Percentiles rank a stretch among this genome's conserved stretches.
phyloP scores from a whole-genome alignment of 2,797 vertebrate genomes.

The Intellagama lesueurii region DNA sequence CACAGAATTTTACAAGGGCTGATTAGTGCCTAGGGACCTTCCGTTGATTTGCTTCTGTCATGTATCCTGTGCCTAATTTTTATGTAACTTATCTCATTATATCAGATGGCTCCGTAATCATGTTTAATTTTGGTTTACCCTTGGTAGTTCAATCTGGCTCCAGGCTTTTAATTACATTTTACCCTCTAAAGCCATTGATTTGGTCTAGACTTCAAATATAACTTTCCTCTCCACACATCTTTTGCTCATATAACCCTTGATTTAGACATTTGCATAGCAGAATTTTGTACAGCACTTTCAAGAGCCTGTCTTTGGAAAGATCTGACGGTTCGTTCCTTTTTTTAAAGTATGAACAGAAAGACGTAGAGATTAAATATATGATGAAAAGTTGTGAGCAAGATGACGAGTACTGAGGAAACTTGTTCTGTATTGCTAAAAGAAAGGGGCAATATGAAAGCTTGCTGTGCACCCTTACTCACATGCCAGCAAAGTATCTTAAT shows the following conservation, averaged over 20 bases:
- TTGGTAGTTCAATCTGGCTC: conserved; percentile 63
- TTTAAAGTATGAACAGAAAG: not conserved
- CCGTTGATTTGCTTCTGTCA: conserved; percentile 63
- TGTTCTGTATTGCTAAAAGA: rapidly evolving
- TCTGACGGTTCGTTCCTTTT: not conserved
- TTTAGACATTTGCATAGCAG: conserved; percentile 46
- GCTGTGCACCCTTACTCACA: not conserved
- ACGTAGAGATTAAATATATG: not conserved
- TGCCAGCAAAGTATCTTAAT: not conserved
- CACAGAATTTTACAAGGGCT: conserved; percentile 61
- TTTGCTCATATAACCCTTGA: conserved; percentile 58
- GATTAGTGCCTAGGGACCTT: conserved; percentile 65
- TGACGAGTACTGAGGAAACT: not conserved
- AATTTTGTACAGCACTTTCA: conserved; percentile 35
- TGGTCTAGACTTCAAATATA: conserved; percentile 68
- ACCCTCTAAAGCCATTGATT: conserved; percentile 70
- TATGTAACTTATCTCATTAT: conserved; percentile 74
- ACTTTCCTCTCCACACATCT: conserved; percentile 57
- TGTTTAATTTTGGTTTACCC: conserved; percentile 79
- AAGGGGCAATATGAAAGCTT: not conserved
- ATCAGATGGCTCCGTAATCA: conserved; percentile 73
- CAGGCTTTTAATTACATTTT: conserved; percentile 76
- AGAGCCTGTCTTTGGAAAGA: conserved; percentile 35
- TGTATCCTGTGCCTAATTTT: conserved; percentile 61
- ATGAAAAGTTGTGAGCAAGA: not conserved